These are phyloP conservation scores for Cydia splendana DNA, from an alignment of 1,140 invertebrate species.

Conservation along the genomic window DNA sequence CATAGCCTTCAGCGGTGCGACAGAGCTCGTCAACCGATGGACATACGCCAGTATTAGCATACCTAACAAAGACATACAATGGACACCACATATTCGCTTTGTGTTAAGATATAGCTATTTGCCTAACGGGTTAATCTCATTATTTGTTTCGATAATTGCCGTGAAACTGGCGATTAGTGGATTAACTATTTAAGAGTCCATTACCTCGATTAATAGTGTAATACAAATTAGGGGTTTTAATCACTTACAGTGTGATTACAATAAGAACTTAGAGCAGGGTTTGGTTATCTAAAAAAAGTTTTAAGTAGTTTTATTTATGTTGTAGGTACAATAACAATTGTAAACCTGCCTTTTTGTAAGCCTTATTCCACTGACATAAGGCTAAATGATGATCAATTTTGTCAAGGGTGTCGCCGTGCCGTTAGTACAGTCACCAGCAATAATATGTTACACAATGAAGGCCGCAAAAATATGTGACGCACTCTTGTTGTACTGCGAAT, in stretches of 20 bases:
- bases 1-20: constrained; percentile 58
- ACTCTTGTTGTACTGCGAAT: too few species aligned
- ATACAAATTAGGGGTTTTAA: not conserved
- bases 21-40: constrained; percentile 46
- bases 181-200: not conserved
- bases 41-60: constrained; percentile 55
- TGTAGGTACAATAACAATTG: too few species aligned
- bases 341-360: too few species aligned
- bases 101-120: not conserved
- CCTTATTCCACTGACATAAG: too few species aligned
- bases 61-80: constrained; percentile 52
- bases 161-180: not conserved
- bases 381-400: too few species aligned
- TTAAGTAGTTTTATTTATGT: not conserved
- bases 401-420: too few species aligned
- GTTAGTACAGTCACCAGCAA: too few species aligned
- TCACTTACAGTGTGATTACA: too few species aligned
- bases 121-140: constrained; percentile 2
- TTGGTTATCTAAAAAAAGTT: not conserved
- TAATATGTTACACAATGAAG: too few species aligned
- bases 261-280: too few species aligned
- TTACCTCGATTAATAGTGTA: not conserved
- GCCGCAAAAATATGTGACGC: too few species aligned
- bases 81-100: constrained; percentile 15
- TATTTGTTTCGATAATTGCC: not conserved